phyloP scores from a whole-genome alignment of 2,113 vertebrate genomes.

The Synchiropus splendidus region DNA sequence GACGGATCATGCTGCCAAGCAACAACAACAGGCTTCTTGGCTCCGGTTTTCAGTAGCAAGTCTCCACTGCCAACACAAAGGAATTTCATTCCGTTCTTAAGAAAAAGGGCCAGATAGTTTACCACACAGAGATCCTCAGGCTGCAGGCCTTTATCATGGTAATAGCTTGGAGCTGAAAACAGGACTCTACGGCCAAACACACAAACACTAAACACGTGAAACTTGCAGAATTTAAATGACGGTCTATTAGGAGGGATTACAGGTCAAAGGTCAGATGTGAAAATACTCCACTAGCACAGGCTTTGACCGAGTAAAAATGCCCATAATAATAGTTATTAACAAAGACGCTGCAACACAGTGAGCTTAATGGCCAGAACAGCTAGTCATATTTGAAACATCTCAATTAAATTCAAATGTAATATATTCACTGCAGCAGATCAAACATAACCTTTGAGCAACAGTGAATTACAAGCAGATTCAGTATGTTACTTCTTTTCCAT shows the following conservation, averaged over 20 bases:
- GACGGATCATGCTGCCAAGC: neutral
- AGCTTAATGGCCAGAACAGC: no score
- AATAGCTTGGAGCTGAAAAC: slow-evolving; percentile 29
- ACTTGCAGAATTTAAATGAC: slow-evolving; percentile 6
- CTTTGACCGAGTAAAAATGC: no score
- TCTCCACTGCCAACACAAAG: slow-evolving; percentile 13
- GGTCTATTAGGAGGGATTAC: slow-evolving; percentile 7
- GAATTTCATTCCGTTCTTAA: slow-evolving; percentile 1
- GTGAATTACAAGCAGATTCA: no score
- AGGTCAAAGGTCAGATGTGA: neutral
- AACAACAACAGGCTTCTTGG: neutral
- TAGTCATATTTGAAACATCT: no score
- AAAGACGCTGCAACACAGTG: no score
- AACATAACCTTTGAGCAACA: no score
- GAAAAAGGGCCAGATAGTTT: slow-evolving; percentile 16
- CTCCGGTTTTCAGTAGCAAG: neutral
- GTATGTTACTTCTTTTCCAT: no score
- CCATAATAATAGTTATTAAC: no score
- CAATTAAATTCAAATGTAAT: no score
- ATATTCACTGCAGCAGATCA: no score
- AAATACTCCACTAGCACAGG: no score
- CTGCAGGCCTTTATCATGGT: slow-evolving; percentile 43
- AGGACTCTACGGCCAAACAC: slow-evolving; percentile 21
- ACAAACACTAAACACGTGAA: no score
- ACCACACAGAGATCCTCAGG: slow-evolving; percentile 28